phyloP scores from a whole-genome alignment of 2,888 invertebrate species.

The Drosophila infuscata region DNA sequence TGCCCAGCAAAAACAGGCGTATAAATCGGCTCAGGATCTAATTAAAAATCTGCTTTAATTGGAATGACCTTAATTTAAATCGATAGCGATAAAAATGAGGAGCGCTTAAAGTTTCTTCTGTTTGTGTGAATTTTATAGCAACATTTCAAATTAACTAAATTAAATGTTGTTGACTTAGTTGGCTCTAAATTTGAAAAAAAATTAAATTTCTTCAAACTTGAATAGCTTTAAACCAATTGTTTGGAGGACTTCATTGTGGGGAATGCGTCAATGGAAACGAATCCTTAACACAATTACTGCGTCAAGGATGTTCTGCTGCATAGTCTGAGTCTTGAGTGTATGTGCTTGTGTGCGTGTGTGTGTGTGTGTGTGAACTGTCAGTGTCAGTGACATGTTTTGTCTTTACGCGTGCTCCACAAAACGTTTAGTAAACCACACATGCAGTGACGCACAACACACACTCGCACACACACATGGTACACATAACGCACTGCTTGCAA shows the following conservation, averaged over 20 bases:
- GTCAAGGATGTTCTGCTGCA: constrained; percentile 39
- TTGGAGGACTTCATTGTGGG: background rate
- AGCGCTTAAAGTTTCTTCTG: background rate
- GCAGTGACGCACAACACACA: constrained; percentile 6
- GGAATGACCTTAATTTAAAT: constrained; percentile 16
- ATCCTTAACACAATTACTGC: constrained; percentile 54
- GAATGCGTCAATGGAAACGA: constrained; percentile 42
- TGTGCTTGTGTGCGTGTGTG: constrained; percentile 7
- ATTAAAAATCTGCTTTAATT: constrained; percentile 39
- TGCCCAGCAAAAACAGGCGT: constrained; percentile 14
- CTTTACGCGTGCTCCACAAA: constrained; percentile 63
- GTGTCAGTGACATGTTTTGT: constrained; percentile 64
- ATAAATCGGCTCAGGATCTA: constrained; percentile 26
- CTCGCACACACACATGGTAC: background rate
- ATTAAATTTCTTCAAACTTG: constrained; percentile 37
- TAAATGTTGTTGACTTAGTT: background rate
- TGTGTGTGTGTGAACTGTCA: constrained; percentile 18
- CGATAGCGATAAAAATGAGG: constrained; percentile 4
- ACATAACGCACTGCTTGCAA: constrained; percentile 43
- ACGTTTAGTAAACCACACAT: constrained; percentile 58
- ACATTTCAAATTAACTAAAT: background rate
- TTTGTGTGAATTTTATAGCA: background rate
- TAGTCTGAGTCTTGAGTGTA: background rate
- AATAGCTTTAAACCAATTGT: constrained; percentile 16
- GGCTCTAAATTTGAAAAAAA: background rate